These are phyloP conservation scores for Eretmochelys imbricata DNA, from an alignment of 2,113 vertebrate species.

Conservation along the genomic window DNA sequence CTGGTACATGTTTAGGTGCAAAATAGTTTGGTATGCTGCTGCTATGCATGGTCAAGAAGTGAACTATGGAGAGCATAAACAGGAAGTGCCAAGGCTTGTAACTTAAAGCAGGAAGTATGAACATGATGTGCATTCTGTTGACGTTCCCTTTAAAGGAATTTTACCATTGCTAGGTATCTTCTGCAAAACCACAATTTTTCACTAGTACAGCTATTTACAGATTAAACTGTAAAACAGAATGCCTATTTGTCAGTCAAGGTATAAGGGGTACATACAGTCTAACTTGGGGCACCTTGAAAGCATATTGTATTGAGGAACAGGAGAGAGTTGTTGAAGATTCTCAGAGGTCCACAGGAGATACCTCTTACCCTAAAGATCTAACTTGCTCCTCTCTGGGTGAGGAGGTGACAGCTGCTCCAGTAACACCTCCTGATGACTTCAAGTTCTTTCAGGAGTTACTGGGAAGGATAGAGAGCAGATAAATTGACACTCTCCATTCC, in stretches of 20 bases:
- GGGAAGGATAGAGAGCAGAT: too few relatives aligned
- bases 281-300: neutral
- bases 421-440: too few relatives aligned
- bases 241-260: neutral
- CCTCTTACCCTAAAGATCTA: too few relatives aligned
- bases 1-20: neutral
- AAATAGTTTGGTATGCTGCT: neutral
- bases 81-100: neutral
- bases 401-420: too few relatives aligned
- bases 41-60: fast-evolving
- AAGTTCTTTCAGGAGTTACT: too few relatives aligned
- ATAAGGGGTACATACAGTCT: neutral
- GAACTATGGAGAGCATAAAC: neutral
- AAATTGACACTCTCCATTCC: too few relatives aligned
- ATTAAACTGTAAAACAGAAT: neutral
- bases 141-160: neutral
- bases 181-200: neutral
- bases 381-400: too few relatives aligned
- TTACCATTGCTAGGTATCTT: neutral
- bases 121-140: neutral
- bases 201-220: neutral
- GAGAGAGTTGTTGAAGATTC: neutral
- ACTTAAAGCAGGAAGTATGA: neutral
- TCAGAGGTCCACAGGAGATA: neutral
- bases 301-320: neutral